phyloP scores from a whole-genome alignment of 1,140 invertebrate species.

The Sycophaga agraensis region DNA sequence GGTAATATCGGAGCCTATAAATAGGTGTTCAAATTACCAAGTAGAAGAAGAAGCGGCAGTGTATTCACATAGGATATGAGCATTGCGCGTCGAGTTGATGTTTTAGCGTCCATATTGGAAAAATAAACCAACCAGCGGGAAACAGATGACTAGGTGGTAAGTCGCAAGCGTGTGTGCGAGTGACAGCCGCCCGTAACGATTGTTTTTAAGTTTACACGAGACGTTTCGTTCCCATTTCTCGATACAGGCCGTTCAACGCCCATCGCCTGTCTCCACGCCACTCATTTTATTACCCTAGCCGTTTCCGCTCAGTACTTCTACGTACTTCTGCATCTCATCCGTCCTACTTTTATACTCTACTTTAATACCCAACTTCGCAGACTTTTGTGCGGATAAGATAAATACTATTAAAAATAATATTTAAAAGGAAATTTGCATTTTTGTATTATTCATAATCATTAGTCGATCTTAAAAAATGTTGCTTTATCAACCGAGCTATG shows the following conservation, averaged over 20 bases:
- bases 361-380: too few relatives aligned
- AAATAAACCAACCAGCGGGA: conserved; percentile 21
- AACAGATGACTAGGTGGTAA: conserved; percentile 18
- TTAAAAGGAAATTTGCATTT: too few relatives aligned
- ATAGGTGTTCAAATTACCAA: conserved; percentile 15
- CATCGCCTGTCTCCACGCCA: too few relatives aligned
- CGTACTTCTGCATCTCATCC: too few relatives aligned
- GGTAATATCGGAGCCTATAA: conserved; percentile 6
- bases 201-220: conserved; percentile 25
- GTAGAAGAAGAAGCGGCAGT: conserved; percentile 2
- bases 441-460: too few relatives aligned
- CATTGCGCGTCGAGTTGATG: too few relatives aligned
- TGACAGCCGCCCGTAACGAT: conserved; percentile 19
- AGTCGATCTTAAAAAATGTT: too few relatives aligned
- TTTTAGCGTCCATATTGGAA: conserved; percentile 25
- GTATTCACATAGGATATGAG: too few relatives aligned
- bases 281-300: conserved; percentile 3
- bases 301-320: conserved; percentile 14
- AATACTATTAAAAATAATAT: too few relatives aligned
- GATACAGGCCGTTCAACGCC: conserved; percentile 4
- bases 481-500: too few relatives aligned
- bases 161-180: neutral
- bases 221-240: conserved; percentile 5
- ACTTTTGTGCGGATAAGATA: too few relatives aligned
- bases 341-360: too few relatives aligned